Base-by-base conservation (phyloP, 2,113 vertebrate species). In the Prochilodus magdalenae region DNA sequence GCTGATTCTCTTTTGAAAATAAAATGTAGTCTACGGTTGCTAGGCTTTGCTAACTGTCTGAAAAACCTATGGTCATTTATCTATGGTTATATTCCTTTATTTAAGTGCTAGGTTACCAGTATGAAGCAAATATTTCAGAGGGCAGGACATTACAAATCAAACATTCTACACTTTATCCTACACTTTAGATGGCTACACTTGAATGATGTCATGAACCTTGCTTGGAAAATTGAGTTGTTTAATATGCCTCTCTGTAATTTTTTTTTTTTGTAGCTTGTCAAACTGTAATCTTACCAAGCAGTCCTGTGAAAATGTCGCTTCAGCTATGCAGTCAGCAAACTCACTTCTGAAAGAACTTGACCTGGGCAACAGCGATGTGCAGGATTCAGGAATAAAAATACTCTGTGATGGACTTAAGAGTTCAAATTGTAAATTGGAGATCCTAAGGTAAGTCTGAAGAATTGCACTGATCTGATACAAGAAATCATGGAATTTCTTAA, bases 281-380 rank as follows among this genome's bases (percentile, higher is more conserved):
- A 33, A 70, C 51, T 79, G 77, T 70, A 40, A 70, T n/a, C 77
- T 79, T 10, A 40, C 65, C 24, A 20, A 44, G 49, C 33, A 20
- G 5, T 70, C 66, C 49, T 79, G 51, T 70, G 49, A 79, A 70
- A 70, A 59, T 16, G 44, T 79, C 1, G 10, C 77, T 15, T 70
- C 77, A 69, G 51, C 65, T 40, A 40, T 79, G 67, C 77, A 69
- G 8, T 59, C 77, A 57, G 51, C 49, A 44, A 79, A 59, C 53
- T 69, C 76, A 26, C 63, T 18, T 30, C 51, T 79, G 77, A 79
- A 30, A 57, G 77, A 70, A 24, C 22, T 79, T 22, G 77, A 79
- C 77, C 49, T 79, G 77, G 70, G 77, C 51, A 70, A 79, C 51
- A 79, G 70, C 24, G 33, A 70, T 6, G 29, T 79, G 33, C 49